phyloP scores from a whole-genome alignment of 2,113 vertebrate species.

The Myiozetetes cayanensis region DNA sequence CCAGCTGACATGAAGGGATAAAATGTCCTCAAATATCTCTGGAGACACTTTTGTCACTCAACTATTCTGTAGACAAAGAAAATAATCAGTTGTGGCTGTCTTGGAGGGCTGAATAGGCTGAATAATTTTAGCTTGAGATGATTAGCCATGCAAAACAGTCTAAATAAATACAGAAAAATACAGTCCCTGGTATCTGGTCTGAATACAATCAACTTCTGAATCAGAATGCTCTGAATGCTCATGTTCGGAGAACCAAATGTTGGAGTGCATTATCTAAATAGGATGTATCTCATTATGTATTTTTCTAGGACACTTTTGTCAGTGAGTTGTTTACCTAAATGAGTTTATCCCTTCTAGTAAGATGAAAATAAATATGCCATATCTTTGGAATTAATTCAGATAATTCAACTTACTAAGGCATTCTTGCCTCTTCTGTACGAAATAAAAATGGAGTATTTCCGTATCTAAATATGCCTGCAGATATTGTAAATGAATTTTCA shows the following conservation, averaged over 20 bases:
- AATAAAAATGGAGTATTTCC: not conserved
- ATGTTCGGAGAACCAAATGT: not conserved
- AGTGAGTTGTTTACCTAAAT: conserved; percentile 20
- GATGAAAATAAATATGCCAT: not conserved
- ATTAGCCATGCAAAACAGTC: not conserved
- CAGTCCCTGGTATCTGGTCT: not conserved
- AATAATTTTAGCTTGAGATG: conserved; percentile 1
- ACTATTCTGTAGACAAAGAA: not conserved
- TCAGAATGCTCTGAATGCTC: conserved; percentile 1
- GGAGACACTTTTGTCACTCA: not conserved
- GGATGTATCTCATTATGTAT: not conserved
- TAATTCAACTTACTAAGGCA: not conserved
- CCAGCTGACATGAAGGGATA: not conserved
- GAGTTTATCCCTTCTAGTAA: not conserved
- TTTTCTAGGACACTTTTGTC: not conserved
- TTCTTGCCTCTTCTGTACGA: not conserved
- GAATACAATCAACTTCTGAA: not conserved
- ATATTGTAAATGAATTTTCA: not conserved
- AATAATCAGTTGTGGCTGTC: not conserved
- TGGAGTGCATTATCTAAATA: not conserved
- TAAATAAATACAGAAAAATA: not conserved
- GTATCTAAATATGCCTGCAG: not conserved
- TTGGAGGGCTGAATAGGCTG: not conserved
- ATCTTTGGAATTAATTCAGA: conserved; percentile 14
- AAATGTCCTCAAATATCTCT: not conserved